Conservation (phyloP, 2,888 invertebrate genomes). For the Brenthis hecate region DNA sequence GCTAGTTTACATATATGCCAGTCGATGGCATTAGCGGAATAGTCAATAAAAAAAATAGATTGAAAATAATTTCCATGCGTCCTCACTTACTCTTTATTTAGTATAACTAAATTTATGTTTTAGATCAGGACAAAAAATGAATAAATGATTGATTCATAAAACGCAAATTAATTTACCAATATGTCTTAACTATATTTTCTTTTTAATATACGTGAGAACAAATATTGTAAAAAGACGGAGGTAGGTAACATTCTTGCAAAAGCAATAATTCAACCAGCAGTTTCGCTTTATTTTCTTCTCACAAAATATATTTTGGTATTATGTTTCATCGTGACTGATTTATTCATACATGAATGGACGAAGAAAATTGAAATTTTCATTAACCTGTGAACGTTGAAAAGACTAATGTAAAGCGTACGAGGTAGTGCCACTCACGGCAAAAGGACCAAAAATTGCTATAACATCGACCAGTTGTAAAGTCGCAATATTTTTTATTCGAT, state of each 20-base stretch:
- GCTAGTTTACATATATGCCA: no score
- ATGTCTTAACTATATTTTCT: background rate
- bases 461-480: slow-evolving; percentile 4
- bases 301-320: slow-evolving; percentile 34
- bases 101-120: no score
- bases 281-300: slow-evolving; percentile 32
- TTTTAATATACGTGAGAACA: background rate
- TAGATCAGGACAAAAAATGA: no score
- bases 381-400: slow-evolving; percentile 40
- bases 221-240: background rate
- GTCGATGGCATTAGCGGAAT: no score
- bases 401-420: slow-evolving; percentile 43
- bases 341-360: slow-evolving; percentile 41
- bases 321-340: slow-evolving; percentile 36
- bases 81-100: no score
- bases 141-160: no score
- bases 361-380: slow-evolving; percentile 44
- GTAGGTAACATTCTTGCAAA: slow-evolving; percentile 8
- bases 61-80: no score
- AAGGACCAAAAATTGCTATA: slow-evolving; percentile 12
- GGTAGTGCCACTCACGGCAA: slow-evolving; percentile 40
- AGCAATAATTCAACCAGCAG: slow-evolving; percentile 26
- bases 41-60: no score
- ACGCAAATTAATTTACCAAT: no score
- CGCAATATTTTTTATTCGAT: no score